phyloP scores from a whole-genome alignment of 1,140 invertebrate genomes.

The Orchestia grillus region DNA sequence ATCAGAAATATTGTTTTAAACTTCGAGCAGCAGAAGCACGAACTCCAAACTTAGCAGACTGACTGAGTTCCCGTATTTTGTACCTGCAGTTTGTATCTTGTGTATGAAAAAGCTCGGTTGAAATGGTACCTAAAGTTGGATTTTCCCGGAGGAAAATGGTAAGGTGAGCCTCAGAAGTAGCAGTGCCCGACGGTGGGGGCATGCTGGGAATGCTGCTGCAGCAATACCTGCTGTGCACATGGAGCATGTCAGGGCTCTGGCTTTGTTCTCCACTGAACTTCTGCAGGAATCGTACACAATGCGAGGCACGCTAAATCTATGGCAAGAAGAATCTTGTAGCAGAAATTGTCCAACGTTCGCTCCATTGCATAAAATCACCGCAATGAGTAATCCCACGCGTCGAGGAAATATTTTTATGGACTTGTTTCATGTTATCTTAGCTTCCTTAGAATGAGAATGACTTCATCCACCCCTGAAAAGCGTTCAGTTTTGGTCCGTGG shows the following conservation, averaged over 20 bases:
- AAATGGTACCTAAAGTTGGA: neutral
- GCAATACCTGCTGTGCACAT: neutral
- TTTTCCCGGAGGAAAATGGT: neutral
- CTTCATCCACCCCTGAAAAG: neutral
- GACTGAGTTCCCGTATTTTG: too few relatives aligned
- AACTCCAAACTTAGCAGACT: neutral
- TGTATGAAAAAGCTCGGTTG: neutral
- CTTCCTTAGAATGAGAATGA: neutral
- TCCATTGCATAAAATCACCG: neutral
- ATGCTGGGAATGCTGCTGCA: neutral
- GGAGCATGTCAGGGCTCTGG: neutral
- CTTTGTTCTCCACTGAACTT: neutral
- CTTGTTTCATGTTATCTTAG: neutral
- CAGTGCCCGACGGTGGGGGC: neutral
- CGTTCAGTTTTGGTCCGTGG: neutral
- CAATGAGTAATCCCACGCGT: neutral
- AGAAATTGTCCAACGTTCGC: neutral
- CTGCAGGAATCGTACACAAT: neutral
- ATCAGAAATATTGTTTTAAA: neutral
- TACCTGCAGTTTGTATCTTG: neutral
- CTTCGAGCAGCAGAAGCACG: neutral
- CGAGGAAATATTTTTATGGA: neutral
- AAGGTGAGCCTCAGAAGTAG: neutral
- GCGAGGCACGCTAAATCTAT: neutral
- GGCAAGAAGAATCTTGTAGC: neutral